Evolutionary conservation across 2,888 invertebrate genomes (phyloP), one percentile per base, ranked within the genome.

Genomic region (Actias luna): DNA sequence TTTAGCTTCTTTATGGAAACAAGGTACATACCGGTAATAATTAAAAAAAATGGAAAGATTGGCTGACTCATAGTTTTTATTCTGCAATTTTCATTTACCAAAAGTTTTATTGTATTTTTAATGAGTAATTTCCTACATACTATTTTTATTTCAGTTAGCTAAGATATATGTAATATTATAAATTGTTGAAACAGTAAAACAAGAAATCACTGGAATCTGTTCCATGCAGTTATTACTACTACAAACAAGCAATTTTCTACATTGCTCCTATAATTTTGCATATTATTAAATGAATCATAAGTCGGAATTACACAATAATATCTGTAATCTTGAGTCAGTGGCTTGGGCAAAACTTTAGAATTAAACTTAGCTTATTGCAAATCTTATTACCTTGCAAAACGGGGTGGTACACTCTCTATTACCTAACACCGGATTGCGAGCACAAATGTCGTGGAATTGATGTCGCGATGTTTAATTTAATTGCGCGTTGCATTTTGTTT

Each of bases 341-440:
- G 18, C 29, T 29, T 29, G 55, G 14, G 29, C 7, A 27, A 29
- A 29, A n/a, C 50, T 25, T 55, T 55, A 55, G 29, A 55, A 55
- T 55, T 55, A 55, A 46, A 22, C 14, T 55, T n/a, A 14, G 55
- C 16, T 55, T 29, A 55, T 55, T 29, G 55, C 55, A 29, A 29
- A 55, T 55, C 55, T 55, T 16, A 29, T 29, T 55, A 55, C 55
- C 55, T 55, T 55, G 55, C 55, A 29, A 55, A 55, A 55, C 55
- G 29, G 55, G 55, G 55, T 29, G 55, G 55, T 29, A 46, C 46
- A 55, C 16, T 55, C 29, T 55, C 29, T 55, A 29, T 55, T 55
- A n/a, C 55, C 14, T 55, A 55, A 55, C 16, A 55, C 7, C 22
- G 46, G 2, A 55, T 55, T 55, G 29, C 55, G 29, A 52, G 16